Evolutionary conservation across 2,113 vertebrate genomes (phyloP).

Genomic region (Gallinago paraguaiae): DNA sequence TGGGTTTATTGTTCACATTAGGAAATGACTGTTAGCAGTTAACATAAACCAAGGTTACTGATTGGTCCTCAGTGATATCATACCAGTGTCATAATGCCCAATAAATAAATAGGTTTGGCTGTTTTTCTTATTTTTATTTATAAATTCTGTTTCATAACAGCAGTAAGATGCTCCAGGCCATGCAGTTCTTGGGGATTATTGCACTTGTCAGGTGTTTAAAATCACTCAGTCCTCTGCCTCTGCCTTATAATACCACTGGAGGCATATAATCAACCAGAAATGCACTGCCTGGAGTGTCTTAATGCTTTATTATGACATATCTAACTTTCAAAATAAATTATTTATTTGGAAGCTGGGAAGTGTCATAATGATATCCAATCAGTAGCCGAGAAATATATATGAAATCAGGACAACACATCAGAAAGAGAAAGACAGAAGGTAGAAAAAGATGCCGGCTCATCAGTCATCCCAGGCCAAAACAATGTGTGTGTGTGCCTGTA

Average conservation of each 20-base stretch:
- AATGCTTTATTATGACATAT: conserved; percentile 77
- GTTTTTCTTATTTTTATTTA: conserved; percentile 81
- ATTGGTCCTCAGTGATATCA: conserved; percentile 69
- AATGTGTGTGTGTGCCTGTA: neutral
- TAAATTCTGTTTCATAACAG: conserved; percentile 82
- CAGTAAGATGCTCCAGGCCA: conserved; percentile 76
- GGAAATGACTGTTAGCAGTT: conserved; percentile 53
- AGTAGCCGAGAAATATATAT: conserved; percentile 43
- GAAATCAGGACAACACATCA: conserved; percentile 34
- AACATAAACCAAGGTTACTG: conserved; percentile 41
- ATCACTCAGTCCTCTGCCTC: conserved; percentile 67
- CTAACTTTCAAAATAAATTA: conserved; percentile 76
- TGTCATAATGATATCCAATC: conserved; percentile 59
- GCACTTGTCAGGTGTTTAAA: conserved; percentile 79
- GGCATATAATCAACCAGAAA: conserved; percentile 72
- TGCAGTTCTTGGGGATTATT: conserved; percentile 77
- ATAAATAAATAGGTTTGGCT: conserved; percentile 70
- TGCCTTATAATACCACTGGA: conserved; percentile 72
- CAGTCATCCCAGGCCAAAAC: conserved; percentile 1
- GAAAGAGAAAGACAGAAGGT: neutral
- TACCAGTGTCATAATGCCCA: conserved; percentile 45
- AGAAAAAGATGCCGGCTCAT: conserved; percentile 15
- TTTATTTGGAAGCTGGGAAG: conserved; percentile 69
- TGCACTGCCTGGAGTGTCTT: conserved; percentile 68
- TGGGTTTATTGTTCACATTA: conserved; percentile 53